These are phyloP conservation scores for Siphlonurus alternatus DNA, from an alignment of 2,888 invertebrate genomes.

Conservation along the genomic window DNA sequence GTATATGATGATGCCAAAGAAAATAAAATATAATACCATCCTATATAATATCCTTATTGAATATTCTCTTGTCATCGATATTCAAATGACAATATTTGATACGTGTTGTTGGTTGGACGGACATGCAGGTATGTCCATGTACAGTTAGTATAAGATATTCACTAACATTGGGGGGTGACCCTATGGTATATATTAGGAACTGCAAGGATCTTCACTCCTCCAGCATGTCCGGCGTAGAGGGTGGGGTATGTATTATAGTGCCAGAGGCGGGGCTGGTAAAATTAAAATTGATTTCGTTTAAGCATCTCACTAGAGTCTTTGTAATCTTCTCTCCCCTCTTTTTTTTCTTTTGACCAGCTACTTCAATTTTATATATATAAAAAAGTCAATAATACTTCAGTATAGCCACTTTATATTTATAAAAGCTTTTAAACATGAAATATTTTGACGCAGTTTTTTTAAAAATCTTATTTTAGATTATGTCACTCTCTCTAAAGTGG, in stretches of 20 bases:
- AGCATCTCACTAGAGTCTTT: constrained; percentile 6
- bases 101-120: not conserved
- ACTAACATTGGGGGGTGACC: not conserved
- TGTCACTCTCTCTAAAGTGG: not conserved
- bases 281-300: constrained; percentile 10
- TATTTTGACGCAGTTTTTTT: not conserved
- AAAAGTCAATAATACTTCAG: not conserved
- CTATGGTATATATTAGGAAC: not conserved
- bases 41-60: not conserved
- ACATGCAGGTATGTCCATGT: not conserved
- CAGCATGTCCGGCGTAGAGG: not conserved
- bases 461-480: not conserved
- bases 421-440: not conserved
- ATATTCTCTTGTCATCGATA: not conserved
- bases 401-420: not conserved
- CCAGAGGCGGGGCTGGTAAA: not conserved
- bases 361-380: not conserved
- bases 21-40: no score
- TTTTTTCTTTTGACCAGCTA: not conserved
- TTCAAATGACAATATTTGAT: not conserved
- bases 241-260: not conserved
- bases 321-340: not conserved
- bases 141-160: not conserved
- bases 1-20: no score
- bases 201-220: not conserved